phyloP scores from a whole-genome alignment of 2,888 invertebrate genomes.

The Cerastis leucographa region DNA sequence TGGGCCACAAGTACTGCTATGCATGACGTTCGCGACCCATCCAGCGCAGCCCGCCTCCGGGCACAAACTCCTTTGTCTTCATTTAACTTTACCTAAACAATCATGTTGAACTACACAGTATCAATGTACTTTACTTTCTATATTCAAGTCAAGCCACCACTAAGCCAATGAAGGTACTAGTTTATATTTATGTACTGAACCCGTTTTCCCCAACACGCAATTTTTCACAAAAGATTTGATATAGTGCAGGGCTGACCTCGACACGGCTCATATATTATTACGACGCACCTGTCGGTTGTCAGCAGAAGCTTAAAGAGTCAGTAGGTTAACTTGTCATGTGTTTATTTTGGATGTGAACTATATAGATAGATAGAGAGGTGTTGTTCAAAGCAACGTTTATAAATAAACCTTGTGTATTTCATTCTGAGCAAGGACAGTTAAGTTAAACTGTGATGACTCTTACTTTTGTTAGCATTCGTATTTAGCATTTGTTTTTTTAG shows the following conservation, averaged over 20 bases:
- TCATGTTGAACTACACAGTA: slow-evolving; percentile 3
- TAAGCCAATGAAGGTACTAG: slow-evolving; percentile 46
- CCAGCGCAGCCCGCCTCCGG: no score
- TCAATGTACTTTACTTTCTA: not conserved
- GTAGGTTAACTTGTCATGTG: slow-evolving; percentile 32
- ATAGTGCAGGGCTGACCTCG: slow-evolving; percentile 62
- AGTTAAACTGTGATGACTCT: not conserved
- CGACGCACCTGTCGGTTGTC: slow-evolving; percentile 58
- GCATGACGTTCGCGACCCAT: no score
- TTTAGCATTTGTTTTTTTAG: not conserved
- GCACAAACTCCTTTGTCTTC: no score
- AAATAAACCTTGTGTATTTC: not conserved
- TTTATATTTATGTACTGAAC: slow-evolving; percentile 63
- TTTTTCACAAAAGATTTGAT: slow-evolving; percentile 63
- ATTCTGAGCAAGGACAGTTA: not conserved
- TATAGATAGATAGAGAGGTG: no score
- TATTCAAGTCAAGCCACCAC: slow-evolving; percentile 34
- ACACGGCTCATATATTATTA: slow-evolving; percentile 60
- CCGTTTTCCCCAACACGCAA: slow-evolving; percentile 46
- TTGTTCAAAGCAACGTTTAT: not conserved
- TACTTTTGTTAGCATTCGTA: not conserved
- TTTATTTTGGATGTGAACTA: not conserved
- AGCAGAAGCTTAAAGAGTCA: slow-evolving; percentile 10
- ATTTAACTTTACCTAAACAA: no score
- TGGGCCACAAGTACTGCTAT: no score